These are phyloP conservation scores for Phylloscopus trochilus DNA, from an alignment of 2,113 vertebrate genomes.

Conservation along the genomic window DNA sequence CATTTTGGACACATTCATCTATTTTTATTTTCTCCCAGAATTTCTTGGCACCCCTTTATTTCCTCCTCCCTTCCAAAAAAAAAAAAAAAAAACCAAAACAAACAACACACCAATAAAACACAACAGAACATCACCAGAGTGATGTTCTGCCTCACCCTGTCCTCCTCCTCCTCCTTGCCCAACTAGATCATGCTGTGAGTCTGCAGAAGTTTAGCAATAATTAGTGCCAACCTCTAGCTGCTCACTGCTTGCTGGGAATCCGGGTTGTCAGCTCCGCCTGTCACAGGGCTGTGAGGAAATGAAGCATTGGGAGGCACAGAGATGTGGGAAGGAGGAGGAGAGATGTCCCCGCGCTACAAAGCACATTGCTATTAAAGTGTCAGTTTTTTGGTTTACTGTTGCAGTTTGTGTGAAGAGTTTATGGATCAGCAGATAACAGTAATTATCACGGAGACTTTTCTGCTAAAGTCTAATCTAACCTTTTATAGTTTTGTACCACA, in stretches of 20 bases:
- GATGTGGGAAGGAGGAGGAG: constrained; percentile 48
- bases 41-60: not conserved
- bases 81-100: not conserved
- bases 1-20: not conserved
- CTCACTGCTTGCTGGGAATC: constrained; percentile 29
- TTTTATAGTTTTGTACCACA: constrained; percentile 68
- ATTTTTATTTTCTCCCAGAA: not conserved
- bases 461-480: constrained; percentile 69
- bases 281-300: constrained; percentile 49
- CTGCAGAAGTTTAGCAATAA: constrained; percentile 61
- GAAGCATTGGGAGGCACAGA: constrained; percentile 31
- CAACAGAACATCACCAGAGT: not conserved
- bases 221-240: constrained; percentile 55
- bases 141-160: not conserved
- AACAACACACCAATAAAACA: not conserved
- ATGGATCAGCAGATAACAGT: constrained; percentile 79
- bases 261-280: constrained; percentile 53
- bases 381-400: constrained; percentile 71
- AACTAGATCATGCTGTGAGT: not conserved
- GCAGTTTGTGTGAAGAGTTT: constrained; percentile 73
- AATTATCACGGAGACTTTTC: constrained; percentile 71
- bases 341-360: not conserved
- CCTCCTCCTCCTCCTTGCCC: constrained; percentile 2
- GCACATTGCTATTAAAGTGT: constrained; percentile 70
- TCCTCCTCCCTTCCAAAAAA: too few relatives aligned